Percentiles rank a stretch among this genome's conserved stretches.
phyloP scores from a whole-genome alignment of 1,140 invertebrate species.

The Aphaenogaster ashmeadi region DNA sequence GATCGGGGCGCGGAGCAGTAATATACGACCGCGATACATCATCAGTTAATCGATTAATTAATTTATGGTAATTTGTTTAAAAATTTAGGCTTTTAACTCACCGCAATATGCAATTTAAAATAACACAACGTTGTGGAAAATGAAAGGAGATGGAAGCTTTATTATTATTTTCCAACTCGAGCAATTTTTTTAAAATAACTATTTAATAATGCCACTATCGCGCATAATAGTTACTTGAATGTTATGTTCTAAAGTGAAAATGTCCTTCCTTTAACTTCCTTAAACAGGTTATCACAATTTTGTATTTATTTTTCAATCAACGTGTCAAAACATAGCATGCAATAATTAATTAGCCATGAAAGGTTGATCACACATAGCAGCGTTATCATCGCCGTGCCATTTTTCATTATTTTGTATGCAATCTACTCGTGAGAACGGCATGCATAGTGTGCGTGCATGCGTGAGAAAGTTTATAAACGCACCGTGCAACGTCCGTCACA shows the following conservation, averaged over 20 bases:
- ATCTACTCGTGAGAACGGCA: conserved; percentile 19
- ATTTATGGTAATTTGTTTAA: conserved; percentile 30
- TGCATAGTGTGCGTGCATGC: conserved; percentile 50
- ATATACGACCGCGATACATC: conserved; percentile 33
- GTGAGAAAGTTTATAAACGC: conserved; percentile 46
- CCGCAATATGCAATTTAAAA: conserved; percentile 4
- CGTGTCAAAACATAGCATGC: not conserved
- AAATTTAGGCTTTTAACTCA: conserved; percentile 3
- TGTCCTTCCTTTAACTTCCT: not conserved
- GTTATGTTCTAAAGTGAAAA: not conserved
- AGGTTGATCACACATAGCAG: conserved; percentile 2
- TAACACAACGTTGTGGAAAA: not conserved
- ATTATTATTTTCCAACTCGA: not conserved
- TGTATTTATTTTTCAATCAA: conserved; percentile 35
- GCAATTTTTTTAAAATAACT: not conserved
- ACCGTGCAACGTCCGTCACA: conserved; percentile 32
- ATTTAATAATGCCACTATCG: not conserved
- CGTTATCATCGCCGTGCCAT: conserved; percentile 9
- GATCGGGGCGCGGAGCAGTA: not conserved
- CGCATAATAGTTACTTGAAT: not conserved
- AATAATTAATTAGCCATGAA: conserved; percentile 39
- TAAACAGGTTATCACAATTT: not conserved
- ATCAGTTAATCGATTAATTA: conserved; percentile 51
- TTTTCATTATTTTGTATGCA: conserved; percentile 63
- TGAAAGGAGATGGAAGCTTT: not conserved